phyloP scores from a whole-genome alignment of 2,888 invertebrate species.

The Noctua comes region DNA sequence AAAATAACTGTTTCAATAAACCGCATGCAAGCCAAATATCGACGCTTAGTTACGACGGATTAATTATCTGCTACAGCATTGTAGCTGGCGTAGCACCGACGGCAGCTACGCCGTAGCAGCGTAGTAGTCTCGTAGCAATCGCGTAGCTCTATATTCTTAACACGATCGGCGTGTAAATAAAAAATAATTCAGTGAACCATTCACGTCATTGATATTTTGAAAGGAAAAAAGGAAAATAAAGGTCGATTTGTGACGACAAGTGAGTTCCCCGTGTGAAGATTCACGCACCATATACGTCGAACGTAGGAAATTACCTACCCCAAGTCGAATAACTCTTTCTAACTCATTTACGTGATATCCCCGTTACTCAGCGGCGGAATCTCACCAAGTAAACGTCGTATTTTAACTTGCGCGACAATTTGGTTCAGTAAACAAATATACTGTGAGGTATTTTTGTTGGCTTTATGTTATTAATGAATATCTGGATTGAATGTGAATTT shows the following conservation, averaged over 20 bases:
- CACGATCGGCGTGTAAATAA: conserved; percentile 28
- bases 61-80: background rate
- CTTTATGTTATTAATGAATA: background rate
- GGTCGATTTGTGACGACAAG: conserved; percentile 62
- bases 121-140: conserved; percentile 25
- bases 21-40: background rate
- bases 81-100: conserved; percentile 8
- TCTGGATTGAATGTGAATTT: background rate
- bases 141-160: conserved; percentile 26
- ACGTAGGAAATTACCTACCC: conserved; percentile 71
- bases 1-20: conserved; percentile 10
- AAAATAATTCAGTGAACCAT: conserved; percentile 43
- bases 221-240: conserved; percentile 58
- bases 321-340: conserved; percentile 76
- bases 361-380: conserved; percentile 71
- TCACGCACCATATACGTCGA: conserved; percentile 73
- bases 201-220: conserved; percentile 50
- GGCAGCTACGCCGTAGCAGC: conserved; percentile 48
- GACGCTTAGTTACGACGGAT: background rate
- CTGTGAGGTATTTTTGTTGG: background rate
- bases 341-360: conserved; percentile 76
- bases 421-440: conserved; percentile 46
- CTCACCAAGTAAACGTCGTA: conserved; percentile 70
- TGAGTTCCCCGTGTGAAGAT: conserved; percentile 65
- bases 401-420: conserved; percentile 54